Percentiles rank a stretch among this genome's conserved stretches.
Conservation (phyloP, 2,113 vertebrate species). For the Ageneiosus marmoratus region DNA sequence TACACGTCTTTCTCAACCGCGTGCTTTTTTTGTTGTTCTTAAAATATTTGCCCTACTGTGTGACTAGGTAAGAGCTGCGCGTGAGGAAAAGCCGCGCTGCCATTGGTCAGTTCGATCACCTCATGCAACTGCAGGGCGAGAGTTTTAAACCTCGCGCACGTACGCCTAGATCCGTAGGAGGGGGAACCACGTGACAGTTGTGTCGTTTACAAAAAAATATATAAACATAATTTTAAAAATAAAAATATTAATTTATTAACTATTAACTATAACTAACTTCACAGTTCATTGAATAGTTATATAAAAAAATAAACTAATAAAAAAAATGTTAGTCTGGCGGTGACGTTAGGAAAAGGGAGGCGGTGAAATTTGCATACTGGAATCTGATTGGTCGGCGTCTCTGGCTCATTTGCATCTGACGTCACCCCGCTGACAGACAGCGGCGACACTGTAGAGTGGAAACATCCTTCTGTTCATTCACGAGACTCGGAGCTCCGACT, state of each 20-base stretch:
- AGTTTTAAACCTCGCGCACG: slow-evolving; percentile 6
- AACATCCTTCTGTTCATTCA: background rate
- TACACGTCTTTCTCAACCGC: too few relatives aligned
- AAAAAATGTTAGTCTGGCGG: background rate
- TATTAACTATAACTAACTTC: background rate
- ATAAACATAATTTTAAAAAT: background rate
- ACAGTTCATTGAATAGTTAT: background rate
- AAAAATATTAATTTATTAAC: background rate
- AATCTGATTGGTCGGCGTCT: background rate
- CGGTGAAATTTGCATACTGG: background rate
- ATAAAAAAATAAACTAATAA: background rate
- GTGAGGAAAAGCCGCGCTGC: slow-evolving; percentile 15
- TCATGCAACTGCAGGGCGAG: background rate
- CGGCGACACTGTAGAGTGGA: background rate
- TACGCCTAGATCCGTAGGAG: too few relatives aligned
- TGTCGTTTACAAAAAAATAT: background rate
- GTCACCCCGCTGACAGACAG: background rate
- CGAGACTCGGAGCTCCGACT: background rate
- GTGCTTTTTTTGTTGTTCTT: background rate
- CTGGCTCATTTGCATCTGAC: slow-evolving; percentile 18
- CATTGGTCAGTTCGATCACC: slow-evolving; percentile 26
- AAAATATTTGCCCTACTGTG: background rate
- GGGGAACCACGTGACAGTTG: background rate
- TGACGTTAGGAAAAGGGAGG: background rate
- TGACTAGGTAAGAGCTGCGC: background rate